Conservation (phyloP, 2,888 invertebrate genomes). For the Amblyjoppa proteus region DNA sequence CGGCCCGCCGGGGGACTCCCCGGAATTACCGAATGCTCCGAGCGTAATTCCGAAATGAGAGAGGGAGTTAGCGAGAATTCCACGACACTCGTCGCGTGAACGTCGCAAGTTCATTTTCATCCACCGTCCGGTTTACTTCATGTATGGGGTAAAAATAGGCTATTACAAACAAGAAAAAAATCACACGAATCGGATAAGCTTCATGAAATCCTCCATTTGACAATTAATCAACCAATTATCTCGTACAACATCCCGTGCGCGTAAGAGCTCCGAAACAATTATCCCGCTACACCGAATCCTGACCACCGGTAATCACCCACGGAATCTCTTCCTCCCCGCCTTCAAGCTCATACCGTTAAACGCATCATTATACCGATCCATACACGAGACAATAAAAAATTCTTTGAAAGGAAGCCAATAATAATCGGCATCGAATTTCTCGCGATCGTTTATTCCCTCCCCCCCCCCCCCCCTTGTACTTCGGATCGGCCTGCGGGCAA, state of each 20-base stretch:
- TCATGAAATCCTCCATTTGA: neutral
- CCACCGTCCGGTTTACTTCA: neutral
- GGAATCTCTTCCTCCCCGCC: neutral
- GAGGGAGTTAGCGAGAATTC: slow-evolving; percentile 42
- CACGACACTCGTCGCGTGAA: slow-evolving; percentile 16
- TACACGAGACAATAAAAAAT: neutral
- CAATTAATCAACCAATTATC: neutral
- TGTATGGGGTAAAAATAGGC: neutral
- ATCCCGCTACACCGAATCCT: neutral
- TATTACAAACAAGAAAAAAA: neutral
- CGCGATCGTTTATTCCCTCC: slow-evolving; percentile 19
- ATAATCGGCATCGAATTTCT: slow-evolving; percentile 9
- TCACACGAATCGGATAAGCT: neutral
- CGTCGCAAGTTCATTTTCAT: neutral
- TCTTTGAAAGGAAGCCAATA: slow-evolving; percentile 9
- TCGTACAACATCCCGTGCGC: neutral
- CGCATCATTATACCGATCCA: neutral
- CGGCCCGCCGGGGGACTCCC: slow-evolving; percentile 62
- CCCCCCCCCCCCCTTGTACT: neutral
- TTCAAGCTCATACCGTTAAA: neutral
- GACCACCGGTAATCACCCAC: neutral
- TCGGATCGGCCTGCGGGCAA: neutral
- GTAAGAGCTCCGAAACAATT: neutral
- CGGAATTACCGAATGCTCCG: slow-evolving; percentile 64
- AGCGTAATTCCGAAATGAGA: slow-evolving; percentile 58